Percentiles rank a stretch among this genome's conserved stretches.
Conservation (phyloP, 1,140 invertebrate species). For the Ctenoplectra terminalis region DNA sequence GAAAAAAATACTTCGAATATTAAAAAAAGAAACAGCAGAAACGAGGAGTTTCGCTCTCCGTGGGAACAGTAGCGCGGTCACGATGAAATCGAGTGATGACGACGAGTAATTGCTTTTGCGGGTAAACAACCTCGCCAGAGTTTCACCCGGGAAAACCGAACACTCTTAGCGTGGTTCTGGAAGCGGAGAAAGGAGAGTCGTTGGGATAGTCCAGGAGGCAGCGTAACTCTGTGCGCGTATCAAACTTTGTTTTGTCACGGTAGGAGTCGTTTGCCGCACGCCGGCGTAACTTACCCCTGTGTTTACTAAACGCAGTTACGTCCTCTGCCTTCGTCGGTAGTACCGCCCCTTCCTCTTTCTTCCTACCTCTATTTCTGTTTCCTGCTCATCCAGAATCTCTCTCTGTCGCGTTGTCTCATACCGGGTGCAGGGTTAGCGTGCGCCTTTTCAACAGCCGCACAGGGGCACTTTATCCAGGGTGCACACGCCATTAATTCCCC, state of each 20-base stretch:
- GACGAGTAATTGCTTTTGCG: constrained; percentile 77
- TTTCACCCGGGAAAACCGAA: constrained; percentile 36
- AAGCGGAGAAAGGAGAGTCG: neutral
- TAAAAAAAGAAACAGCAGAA: too few species aligned
- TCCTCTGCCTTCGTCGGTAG: neutral
- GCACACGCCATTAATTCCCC: constrained; percentile 77
- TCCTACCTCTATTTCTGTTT: constrained; percentile 3
- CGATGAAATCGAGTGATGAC: constrained; percentile 60
- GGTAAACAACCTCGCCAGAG: constrained; percentile 71
- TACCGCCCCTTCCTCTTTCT: constrained; percentile 24
- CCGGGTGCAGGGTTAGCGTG: constrained; percentile 3
- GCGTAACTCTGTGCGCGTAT: constrained; percentile 59
- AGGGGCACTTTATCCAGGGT: constrained; percentile 74
- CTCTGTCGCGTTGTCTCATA: neutral
- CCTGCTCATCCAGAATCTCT: constrained; percentile 12
- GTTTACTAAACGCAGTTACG: constrained; percentile 80
- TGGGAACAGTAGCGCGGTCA: constrained; percentile 13
- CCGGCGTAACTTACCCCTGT: constrained; percentile 79
- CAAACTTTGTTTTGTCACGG: constrained; percentile 79
- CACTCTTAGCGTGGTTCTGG: constrained; percentile 43
- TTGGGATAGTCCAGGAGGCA: neutral
- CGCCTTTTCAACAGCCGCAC: constrained; percentile 35
- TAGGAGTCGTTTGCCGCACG: constrained; percentile 72
- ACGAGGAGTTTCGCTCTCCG: too few species aligned
- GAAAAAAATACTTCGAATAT: too few species aligned